Conservation (phyloP, 2,113 vertebrate genomes). For the Puffinus mauretanicus region DNA sequence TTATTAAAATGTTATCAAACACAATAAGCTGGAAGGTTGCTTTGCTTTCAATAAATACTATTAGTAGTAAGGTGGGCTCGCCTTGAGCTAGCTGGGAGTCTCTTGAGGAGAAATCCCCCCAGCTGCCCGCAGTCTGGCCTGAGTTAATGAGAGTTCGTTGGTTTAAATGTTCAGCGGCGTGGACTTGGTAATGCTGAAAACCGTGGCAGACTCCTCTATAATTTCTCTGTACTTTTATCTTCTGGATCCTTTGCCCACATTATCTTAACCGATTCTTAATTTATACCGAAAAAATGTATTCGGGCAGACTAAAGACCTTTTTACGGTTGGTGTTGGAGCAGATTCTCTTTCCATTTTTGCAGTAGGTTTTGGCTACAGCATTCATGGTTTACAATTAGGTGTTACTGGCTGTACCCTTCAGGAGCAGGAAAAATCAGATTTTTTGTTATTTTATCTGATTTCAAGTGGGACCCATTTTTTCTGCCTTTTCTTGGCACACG, state of each 20-base stretch:
- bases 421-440: neutral
- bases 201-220: neutral
- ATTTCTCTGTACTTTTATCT: neutral
- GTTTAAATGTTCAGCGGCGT: neutral
- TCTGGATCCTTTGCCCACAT: neutral
- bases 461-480: neutral
- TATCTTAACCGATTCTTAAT: neutral
- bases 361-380: neutral
- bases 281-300: neutral
- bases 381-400: rapidly evolving
- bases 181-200: neutral
- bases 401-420: neutral
- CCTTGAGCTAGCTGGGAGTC: neutral
- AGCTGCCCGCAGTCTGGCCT: neutral
- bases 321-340: neutral
- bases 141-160: rapidly evolving
- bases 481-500: neutral
- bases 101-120: too few species aligned
- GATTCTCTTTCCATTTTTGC: neutral
- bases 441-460: neutral
- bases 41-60: neutral
- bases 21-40: neutral
- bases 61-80: neutral
- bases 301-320: neutral
- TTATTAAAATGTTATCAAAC: slow-evolving; percentile 24